These are phyloP conservation scores for Platerodrilus igneus DNA, from an alignment of 2,888 invertebrate genomes.

Conservation along the genomic window DNA sequence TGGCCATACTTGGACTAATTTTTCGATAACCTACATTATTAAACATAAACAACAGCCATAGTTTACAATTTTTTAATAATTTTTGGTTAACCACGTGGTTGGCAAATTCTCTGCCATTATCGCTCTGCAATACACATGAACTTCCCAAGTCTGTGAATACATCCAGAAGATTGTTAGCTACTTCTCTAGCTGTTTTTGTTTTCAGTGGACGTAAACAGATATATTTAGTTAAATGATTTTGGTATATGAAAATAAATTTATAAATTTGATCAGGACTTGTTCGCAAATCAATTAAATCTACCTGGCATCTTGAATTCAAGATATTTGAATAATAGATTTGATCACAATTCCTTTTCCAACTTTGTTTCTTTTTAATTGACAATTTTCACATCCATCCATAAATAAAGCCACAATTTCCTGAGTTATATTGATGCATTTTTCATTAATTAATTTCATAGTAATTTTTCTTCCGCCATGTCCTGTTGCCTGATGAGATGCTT, in stretches of 20 bases:
- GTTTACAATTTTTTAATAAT: too few relatives aligned
- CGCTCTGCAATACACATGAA: constrained; percentile 20
- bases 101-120: constrained; percentile 10
- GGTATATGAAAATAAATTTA: too few relatives aligned
- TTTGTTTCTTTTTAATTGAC: constrained; percentile 23
- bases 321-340: constrained; percentile 18
- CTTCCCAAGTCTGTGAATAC: constrained; percentile 22
- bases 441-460: too few relatives aligned
- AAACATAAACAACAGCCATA: too few relatives aligned
- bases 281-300: constrained; percentile 38
- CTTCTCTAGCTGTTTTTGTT: constrained; percentile 15
- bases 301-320: constrained; percentile 34
- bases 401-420: too few relatives aligned
- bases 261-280: constrained; percentile 31
- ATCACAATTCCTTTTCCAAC: constrained; percentile 21
- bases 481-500: too few relatives aligned
- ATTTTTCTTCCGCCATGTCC: too few relatives aligned
- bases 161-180: constrained; percentile 15
- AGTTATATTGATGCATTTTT: too few relatives aligned
- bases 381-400: constrained; percentile 30
- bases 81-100: background rate
- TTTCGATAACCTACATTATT: too few relatives aligned
- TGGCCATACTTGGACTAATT: constrained; percentile 30
- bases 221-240: constrained; percentile 23
- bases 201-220: constrained; percentile 15